These are phyloP conservation scores for Phyllostomus discolor DNA, from an alignment of 2,113 vertebrate species.

Conservation along the genomic window DNA sequence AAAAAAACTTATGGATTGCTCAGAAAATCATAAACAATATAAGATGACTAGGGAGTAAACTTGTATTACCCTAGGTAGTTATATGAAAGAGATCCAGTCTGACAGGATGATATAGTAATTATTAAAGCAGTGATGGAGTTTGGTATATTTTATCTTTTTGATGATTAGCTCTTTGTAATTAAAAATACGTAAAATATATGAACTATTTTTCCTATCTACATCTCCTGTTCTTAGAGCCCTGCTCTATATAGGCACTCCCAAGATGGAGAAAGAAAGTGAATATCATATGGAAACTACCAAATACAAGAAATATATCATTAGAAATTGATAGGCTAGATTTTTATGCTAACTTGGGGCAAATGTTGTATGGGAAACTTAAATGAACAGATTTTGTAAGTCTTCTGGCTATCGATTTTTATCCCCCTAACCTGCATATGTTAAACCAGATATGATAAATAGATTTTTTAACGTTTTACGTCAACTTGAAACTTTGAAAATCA, in stretches of 20 bases:
- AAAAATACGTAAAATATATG: background rate
- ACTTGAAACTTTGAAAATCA: slow-evolving; percentile 13
- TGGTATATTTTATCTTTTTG: background rate
- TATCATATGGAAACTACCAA: background rate
- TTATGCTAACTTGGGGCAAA: background rate
- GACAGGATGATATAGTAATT: background rate
- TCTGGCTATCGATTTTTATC: background rate
- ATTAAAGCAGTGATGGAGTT: background rate
- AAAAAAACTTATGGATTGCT: background rate
- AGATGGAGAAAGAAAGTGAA: background rate
- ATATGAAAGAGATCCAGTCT: background rate
- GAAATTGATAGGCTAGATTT: background rate
- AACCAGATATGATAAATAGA: background rate
- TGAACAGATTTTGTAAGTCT: background rate
- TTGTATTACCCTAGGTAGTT: background rate
- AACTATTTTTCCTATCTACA: background rate
- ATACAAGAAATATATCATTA: background rate
- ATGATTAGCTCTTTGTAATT: slow-evolving; percentile 27
- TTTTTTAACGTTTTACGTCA: background rate
- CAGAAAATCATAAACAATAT: background rate
- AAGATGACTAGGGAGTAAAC: background rate
- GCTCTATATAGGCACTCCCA: background rate
- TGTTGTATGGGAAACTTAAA: slow-evolving; percentile 1
- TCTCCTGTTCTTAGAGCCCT: background rate
- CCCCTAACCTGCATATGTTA: background rate